Percentiles rank a stretch among this genome's conserved stretches.
Conservation (phyloP, 2,113 vertebrate species). For the Cynopterus brachyotis region DNA sequence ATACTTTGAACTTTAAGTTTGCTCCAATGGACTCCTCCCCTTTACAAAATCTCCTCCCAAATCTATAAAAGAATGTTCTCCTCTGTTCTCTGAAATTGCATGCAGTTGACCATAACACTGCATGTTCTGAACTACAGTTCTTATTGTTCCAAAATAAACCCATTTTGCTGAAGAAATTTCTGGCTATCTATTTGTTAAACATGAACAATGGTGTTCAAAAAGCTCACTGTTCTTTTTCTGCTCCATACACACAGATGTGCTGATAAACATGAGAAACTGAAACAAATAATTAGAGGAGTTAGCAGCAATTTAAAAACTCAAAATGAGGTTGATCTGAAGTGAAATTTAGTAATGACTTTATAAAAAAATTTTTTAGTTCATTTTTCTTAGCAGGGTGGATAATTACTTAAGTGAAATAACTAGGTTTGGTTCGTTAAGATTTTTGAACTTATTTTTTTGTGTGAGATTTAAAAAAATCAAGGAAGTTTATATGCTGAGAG, state of each 20-base stretch:
- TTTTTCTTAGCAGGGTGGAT: neutral
- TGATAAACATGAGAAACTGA: neutral
- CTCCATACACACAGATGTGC: neutral
- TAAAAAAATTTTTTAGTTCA: neutral
- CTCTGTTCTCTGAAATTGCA: neutral
- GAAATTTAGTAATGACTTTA: neutral
- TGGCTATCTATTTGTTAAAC: neutral
- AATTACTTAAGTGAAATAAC: neutral
- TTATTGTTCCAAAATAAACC: neutral
- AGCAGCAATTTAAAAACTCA: neutral
- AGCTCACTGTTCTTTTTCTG: neutral
- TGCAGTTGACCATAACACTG: neutral
- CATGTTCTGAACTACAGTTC: neutral
- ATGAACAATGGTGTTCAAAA: neutral
- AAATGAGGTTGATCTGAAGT: neutral
- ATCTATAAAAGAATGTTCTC: no score
- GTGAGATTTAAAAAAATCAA: neutral
- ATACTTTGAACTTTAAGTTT: neutral
- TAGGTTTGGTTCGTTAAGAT: neutral
- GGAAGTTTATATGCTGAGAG: neutral
- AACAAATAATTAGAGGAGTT: neutral
- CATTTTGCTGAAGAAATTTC: neutral
- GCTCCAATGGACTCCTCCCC: neutral
- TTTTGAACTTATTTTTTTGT: neutral
- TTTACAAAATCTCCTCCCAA: neutral